Conservation (phyloP, 2,888 invertebrate genomes). For the Pandemis corylana region DNA sequence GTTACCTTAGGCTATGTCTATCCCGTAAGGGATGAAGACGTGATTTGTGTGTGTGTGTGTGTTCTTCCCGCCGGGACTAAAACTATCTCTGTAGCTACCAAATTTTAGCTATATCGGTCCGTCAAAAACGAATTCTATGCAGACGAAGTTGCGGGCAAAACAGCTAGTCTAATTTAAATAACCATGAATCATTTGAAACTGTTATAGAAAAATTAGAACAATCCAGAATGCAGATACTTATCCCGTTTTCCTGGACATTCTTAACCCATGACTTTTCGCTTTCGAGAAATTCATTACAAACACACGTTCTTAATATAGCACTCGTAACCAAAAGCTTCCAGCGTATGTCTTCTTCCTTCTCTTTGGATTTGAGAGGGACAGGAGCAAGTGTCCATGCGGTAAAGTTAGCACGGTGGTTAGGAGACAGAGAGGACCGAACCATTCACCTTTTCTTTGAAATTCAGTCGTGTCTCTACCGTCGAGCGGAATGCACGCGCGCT, state of each 20-base stretch:
- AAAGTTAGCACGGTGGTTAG: constrained; percentile 4
- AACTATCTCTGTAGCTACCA: no score
- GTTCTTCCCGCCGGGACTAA: no score
- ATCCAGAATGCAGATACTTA: neutral
- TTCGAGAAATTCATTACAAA: constrained; percentile 8
- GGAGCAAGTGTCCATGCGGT: neutral
- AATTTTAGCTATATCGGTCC: no score
- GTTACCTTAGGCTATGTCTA: no score
- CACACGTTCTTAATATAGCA: constrained; percentile 11
- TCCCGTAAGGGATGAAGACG: no score
- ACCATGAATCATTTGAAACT: no score
- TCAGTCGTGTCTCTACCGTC: constrained; percentile 52
- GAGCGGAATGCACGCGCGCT: constrained; percentile 40
- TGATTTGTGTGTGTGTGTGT: no score
- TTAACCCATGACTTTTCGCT: neutral
- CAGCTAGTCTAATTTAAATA: no score
- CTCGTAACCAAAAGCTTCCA: neutral
- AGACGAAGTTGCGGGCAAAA: no score
- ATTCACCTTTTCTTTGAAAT: constrained; percentile 48
- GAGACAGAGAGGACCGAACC: constrained; percentile 13
- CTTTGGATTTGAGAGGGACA: neutral
- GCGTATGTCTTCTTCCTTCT: neutral
- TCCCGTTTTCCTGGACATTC: neutral
- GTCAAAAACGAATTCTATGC: no score
- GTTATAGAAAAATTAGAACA: neutral